phyloP scores from a whole-genome alignment of 2,797 vertebrate genomes.

The Megaceryle alcyon region DNA sequence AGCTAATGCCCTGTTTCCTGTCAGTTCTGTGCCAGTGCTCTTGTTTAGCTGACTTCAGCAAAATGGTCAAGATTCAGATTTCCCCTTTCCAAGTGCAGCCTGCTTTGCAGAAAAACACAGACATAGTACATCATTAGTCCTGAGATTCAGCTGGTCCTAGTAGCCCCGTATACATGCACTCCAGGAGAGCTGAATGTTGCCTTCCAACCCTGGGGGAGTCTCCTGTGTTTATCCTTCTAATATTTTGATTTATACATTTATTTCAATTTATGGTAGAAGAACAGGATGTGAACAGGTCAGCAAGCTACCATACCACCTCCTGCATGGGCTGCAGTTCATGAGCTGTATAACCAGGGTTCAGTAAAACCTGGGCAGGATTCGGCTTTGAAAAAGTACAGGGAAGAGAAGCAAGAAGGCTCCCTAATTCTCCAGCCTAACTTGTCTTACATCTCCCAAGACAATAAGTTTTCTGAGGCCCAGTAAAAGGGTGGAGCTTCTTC shows the following conservation, averaged over 20 bases:
- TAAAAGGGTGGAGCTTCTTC: not conserved
- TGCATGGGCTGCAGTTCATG: not conserved
- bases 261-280: not conserved
- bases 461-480: not conserved
- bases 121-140: not conserved
- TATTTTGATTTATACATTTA: not conserved
- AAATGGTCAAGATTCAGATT: not conserved
- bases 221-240: not conserved
- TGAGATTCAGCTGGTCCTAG: not conserved
- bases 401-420: not conserved
- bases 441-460: not conserved
- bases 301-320: not conserved
- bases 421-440: not conserved
- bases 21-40: slow-evolving; percentile 17
- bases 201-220: not conserved
- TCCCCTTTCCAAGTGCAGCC: not conserved
- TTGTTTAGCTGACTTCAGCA: slow-evolving; percentile 11
- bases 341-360: not conserved
- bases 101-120: slow-evolving; percentile 11
- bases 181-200: not conserved
- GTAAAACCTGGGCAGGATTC: not conserved
- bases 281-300: not conserved
- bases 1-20: not conserved
- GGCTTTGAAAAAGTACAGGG: not conserved
- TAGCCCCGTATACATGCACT: not conserved